Evolutionary conservation across 2,888 invertebrate genomes (phyloP).

Genomic region (Spialia ferax): DNA sequence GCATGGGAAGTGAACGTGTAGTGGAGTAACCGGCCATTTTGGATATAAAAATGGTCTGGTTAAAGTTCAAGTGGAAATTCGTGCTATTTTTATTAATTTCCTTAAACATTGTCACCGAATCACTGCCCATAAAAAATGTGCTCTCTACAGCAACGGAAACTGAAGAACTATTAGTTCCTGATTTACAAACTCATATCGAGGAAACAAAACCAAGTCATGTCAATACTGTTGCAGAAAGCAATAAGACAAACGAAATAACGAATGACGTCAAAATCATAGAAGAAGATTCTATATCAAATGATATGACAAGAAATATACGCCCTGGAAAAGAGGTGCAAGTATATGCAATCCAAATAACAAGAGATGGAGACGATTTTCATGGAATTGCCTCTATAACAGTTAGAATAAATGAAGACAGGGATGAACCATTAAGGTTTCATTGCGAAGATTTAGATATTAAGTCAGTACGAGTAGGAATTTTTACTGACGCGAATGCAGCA

Average conservation of each 20-base stretch:
- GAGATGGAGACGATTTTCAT: conserved; percentile 53
- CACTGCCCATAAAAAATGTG: conserved; percentile 56
- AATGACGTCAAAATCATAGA: not conserved
- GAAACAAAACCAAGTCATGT: not conserved
- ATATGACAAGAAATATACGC: conserved; percentile 51
- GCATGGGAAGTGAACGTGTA: conserved; percentile 54
- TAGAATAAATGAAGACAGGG: conserved; percentile 50
- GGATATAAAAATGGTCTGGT: conserved; percentile 62
- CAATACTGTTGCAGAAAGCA: not conserved
- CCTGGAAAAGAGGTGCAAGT: conserved; percentile 57
- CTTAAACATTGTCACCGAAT: conserved; percentile 56
- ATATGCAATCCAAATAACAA: conserved; percentile 59
- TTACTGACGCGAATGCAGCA: conserved; percentile 52
- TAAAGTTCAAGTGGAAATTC: conserved; percentile 63
- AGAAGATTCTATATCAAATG: conserved; percentile 16
- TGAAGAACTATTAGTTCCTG: not conserved
- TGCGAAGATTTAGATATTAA: conserved; percentile 53
- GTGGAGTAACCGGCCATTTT: conserved; percentile 53
- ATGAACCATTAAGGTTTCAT: conserved; percentile 56
- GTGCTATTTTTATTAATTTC: conserved; percentile 54
- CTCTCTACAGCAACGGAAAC: conserved; percentile 37
- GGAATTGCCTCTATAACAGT: conserved; percentile 61
- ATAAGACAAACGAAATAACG: not conserved
- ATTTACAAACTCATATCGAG: not conserved
- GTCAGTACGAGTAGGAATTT: conserved; percentile 56